A percentile compares a stretch with the other conserved stretches of the same genome.
phyloP scores from a whole-genome alignment of 2,797 vertebrate genomes.

The Acridotheres tristis region DNA sequence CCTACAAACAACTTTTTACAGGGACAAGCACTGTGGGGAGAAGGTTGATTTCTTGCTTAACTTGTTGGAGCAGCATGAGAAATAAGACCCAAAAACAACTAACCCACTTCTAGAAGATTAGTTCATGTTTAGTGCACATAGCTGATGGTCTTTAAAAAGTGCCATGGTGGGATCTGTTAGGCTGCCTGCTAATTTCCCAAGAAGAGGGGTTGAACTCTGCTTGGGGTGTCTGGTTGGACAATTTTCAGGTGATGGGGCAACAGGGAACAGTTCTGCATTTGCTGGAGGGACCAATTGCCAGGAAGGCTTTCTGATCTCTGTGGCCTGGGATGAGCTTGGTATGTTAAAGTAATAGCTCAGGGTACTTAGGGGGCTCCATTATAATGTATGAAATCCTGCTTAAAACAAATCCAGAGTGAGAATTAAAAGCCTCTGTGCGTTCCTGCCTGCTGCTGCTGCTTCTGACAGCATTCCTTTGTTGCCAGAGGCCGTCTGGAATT shows the following conservation, averaged over 20 bases:
- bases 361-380: background rate
- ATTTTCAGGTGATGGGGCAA: background rate
- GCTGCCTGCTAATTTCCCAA: background rate
- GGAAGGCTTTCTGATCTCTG: background rate
- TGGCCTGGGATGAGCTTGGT: background rate
- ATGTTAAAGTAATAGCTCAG: background rate
- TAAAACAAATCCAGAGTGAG: background rate
- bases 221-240: background rate
- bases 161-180: background rate
- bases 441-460: background rate
- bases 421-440: background rate
- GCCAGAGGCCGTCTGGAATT: constrained; percentile 87
- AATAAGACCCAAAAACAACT: background rate
- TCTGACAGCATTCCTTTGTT: background rate
- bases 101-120: background rate
- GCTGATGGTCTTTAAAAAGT: background rate
- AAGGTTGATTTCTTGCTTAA: background rate
- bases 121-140: background rate
- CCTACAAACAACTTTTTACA: background rate
- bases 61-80: background rate
- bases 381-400: background rate
- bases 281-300: background rate
- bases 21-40: background rate
- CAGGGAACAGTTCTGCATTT: background rate
- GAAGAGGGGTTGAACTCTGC: background rate